These are phyloP conservation scores for Vannuccia rotundouncinata DNA, from an alignment of 2,888 invertebrate species.

Conservation along the genomic window DNA sequence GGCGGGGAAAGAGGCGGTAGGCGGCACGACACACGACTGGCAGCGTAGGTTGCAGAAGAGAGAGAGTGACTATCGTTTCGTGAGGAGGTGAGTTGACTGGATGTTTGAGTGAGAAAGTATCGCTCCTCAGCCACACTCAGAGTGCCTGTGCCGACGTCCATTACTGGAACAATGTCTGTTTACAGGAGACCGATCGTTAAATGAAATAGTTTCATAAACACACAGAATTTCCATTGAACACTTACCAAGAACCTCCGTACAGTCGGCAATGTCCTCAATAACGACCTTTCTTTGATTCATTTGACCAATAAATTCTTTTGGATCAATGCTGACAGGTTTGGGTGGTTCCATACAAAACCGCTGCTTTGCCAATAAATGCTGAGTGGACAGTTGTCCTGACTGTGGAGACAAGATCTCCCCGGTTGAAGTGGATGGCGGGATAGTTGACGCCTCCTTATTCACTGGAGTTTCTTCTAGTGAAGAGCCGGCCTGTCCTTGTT, in stretches of 20 bases:
- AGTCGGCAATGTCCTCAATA: neutral
- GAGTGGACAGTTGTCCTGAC: neutral
- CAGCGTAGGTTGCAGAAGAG: neutral
- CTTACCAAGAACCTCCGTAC: neutral
- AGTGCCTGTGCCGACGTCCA: neutral
- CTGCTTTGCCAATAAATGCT: slow-evolving; percentile 16
- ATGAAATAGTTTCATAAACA: no score
- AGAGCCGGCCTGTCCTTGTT: neutral
- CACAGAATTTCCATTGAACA: neutral
- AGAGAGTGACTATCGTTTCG: neutral
- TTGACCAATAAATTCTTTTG: slow-evolving; percentile 30
- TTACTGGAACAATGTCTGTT: neutral
- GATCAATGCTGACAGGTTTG: slow-evolving; percentile 33
- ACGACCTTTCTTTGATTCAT: slow-evolving; percentile 13
- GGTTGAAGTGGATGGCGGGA: neutral
- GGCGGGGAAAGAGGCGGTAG: neutral
- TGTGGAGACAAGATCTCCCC: neutral
- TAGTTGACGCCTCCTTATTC: neutral
- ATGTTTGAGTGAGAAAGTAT: neutral
- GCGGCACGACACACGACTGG: neutral
- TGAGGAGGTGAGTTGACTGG: neutral
- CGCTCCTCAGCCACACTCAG: neutral
- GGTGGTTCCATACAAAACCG: slow-evolving; percentile 33
- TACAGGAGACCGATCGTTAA: no score
- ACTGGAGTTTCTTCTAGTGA: neutral